A percentile compares a stretch with the other conserved stretches of the same genome.
Evolutionary conservation across 2,797 vertebrate species (phyloP).

Genomic region (Acipenser oxyrinchus): DNA sequence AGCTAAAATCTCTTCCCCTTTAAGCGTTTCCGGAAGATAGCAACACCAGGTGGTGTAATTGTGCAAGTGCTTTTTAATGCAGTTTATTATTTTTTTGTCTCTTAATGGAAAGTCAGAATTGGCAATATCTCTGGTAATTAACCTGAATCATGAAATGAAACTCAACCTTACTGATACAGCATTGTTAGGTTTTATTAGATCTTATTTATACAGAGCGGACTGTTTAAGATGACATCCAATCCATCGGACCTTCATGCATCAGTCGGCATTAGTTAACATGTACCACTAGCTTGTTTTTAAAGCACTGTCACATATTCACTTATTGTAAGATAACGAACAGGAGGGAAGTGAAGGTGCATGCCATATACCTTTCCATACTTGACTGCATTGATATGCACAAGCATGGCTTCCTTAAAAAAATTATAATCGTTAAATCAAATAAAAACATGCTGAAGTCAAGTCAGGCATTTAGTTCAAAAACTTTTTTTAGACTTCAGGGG

Average conservation of each 20-base stretch:
- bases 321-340: slow-evolving; percentile 33
- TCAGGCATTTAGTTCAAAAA: slow-evolving; percentile 37
- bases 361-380: slow-evolving; percentile 64
- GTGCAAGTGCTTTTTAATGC: too few species aligned
- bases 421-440: slow-evolving; percentile 43
- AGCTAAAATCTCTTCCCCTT: too few species aligned
- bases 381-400: slow-evolving; percentile 58
- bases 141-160: too few species aligned
- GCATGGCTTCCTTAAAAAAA: slow-evolving; percentile 57
- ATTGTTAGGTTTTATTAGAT: too few species aligned
- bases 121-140: too few species aligned
- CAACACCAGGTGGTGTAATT: too few species aligned
- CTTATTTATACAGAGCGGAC: too few species aligned
- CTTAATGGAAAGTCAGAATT: too few species aligned
- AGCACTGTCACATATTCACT: slow-evolving; percentile 48
- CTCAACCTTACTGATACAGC: too few species aligned
- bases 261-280: slow-evolving; percentile 42
- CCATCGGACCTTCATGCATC: slow-evolving; percentile 24
- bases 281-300: slow-evolving; percentile 36
- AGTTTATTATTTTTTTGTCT: too few species aligned
- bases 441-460: slow-evolving; percentile 68
- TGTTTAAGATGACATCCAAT: slow-evolving; percentile 14
- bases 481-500: background rate
- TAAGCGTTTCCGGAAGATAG: too few species aligned
- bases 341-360: slow-evolving; percentile 71